These are phyloP conservation scores for Arctopsyche grandis DNA, from an alignment of 1,140 invertebrate genomes.

Conservation along the genomic window DNA sequence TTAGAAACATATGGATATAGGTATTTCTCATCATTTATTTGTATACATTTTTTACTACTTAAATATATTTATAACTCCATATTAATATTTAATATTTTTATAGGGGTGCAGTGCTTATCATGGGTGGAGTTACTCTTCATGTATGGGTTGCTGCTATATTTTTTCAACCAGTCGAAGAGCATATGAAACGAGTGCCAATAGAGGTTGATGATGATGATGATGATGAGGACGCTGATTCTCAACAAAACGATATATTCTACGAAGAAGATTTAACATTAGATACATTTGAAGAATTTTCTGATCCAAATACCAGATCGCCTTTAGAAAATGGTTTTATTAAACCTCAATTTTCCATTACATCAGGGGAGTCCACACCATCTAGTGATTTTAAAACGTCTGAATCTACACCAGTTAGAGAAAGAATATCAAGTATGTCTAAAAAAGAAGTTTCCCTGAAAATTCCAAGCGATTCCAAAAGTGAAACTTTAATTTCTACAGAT, in stretches of 20 bases:
- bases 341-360: conserved; percentile 37
- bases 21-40: conserved; percentile 59
- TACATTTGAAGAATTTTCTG: conserved; percentile 47
- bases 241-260: conserved; percentile 31
- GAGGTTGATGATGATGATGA: conserved; percentile 44
- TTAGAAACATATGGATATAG: conserved; percentile 80
- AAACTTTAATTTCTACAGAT: conserved; percentile 49
- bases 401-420: conserved; percentile 22
- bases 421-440: conserved; percentile 27
- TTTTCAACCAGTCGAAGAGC: conserved; percentile 84
- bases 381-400: conserved; percentile 23
- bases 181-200: conserved; percentile 73
- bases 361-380: conserved; percentile 47
- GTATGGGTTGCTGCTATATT: conserved; percentile 85
- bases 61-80: background rate
- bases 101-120: conserved; percentile 81
- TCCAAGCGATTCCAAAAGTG: conserved; percentile 48
- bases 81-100: conserved; percentile 56
- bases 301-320: conserved; percentile 34
- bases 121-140: conserved; percentile 85
- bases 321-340: conserved; percentile 37
- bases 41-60: background rate
- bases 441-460: conserved; percentile 53
- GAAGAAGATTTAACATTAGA: conserved; percentile 49
- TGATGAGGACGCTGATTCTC: conserved; percentile 44